These are phyloP conservation scores for Siniperca chuatsi DNA, from an alignment of 2,113 vertebrate species.

Conservation along the genomic window DNA sequence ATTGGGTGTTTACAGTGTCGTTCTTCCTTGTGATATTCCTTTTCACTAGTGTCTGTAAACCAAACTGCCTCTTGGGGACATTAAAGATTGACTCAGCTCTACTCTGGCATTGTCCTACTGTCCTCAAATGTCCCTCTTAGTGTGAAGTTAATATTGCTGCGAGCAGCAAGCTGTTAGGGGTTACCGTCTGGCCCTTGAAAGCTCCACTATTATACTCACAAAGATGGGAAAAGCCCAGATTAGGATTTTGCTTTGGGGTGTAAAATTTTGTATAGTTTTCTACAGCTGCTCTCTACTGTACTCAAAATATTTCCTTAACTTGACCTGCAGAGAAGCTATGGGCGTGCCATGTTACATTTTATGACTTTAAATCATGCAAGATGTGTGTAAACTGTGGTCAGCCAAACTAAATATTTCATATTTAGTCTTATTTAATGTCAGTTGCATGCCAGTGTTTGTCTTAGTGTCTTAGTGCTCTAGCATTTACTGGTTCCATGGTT, in stretches of 20 bases:
- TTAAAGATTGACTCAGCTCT: constrained; percentile 40
- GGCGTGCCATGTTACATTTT: not conserved
- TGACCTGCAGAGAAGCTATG: not conserved
- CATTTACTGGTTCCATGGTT: not conserved
- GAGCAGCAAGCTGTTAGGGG: constrained; percentile 62
- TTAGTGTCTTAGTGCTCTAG: not conserved
- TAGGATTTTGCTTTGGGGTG: not conserved
- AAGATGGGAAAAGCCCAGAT: constrained; percentile 16
- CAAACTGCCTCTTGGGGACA: constrained; percentile 17
- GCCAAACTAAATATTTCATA: not conserved
- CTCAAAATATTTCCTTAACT: not conserved
- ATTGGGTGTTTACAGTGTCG: constrained; percentile 21
- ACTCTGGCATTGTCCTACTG: constrained; percentile 24
- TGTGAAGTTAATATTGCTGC: constrained; percentile 39
- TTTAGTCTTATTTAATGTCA: not conserved
- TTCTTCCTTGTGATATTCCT: constrained; percentile 1
- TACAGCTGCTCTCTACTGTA: constrained; percentile 7
- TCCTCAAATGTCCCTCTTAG: constrained; percentile 30
- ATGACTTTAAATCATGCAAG: not conserved
- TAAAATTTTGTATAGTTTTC: not conserved
- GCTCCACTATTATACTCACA: constrained; percentile 31
- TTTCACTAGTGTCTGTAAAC: constrained; percentile 12
- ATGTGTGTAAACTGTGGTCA: constrained; percentile 10
- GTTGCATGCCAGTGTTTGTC: not conserved
- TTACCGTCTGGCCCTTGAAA: constrained; percentile 22